A percentile compares a stretch with the other conserved stretches of the same genome.
Evolutionary conservation across 2,113 vertebrate species (phyloP).

Genomic region (Amblyornis subalaris): DNA sequence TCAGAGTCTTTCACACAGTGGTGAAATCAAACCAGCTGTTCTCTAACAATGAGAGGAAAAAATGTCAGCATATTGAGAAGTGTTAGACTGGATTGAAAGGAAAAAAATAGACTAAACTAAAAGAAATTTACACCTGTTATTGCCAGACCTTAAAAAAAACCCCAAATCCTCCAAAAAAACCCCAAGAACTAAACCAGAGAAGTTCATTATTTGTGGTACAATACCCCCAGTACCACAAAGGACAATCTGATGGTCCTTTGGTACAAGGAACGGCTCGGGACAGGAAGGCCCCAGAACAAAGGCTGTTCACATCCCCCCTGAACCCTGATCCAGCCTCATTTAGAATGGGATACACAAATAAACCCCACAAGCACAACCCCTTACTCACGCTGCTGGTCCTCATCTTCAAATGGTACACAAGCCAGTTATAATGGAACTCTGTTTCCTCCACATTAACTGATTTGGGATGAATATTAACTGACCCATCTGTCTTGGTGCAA

Average conservation of each 20-base stretch:
- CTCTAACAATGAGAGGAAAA: background rate
- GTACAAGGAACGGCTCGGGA: background rate
- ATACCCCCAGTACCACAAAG: background rate
- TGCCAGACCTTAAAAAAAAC: background rate
- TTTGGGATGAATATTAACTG: constrained; percentile 93
- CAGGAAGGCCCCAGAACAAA: background rate
- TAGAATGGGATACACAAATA: background rate
- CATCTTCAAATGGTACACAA: constrained; percentile 99
- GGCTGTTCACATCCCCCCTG: background rate
- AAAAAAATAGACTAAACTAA: background rate
- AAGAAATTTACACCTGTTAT: background rate
- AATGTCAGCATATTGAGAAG: background rate
- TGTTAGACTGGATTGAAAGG: background rate
- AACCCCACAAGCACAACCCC: background rate
- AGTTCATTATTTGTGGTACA: background rate
- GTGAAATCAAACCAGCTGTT: background rate
- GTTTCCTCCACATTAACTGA: constrained; percentile 93
- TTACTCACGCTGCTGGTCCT: constrained; percentile 91
- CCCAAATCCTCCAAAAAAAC: fast-evolving
- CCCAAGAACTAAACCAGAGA: background rate
- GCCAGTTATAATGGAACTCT: constrained; percentile 91
- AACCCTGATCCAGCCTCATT: background rate
- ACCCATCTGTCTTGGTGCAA: constrained; percentile 90
- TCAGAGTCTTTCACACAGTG: background rate
- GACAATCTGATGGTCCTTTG: background rate